These are phyloP conservation scores for Zenarchopterus dispar DNA, from an alignment of 2,797 vertebrate genomes.

Conservation along the genomic window DNA sequence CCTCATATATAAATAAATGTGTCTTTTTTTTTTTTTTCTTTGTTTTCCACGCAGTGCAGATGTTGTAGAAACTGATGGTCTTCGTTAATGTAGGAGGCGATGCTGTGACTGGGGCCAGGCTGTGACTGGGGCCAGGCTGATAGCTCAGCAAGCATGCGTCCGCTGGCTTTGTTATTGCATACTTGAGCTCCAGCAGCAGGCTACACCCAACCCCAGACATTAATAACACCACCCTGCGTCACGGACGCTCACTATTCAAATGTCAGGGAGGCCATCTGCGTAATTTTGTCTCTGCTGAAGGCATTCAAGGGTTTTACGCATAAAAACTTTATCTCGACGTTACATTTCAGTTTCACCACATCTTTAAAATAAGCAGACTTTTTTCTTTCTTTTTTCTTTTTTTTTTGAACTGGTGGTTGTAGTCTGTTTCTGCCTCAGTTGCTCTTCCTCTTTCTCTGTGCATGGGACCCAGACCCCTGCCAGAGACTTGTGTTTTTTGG, in stretches of 20 bases:
- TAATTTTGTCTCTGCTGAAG: background rate
- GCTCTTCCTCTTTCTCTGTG: conserved; percentile 45
- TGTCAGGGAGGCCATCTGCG: conserved; percentile 6
- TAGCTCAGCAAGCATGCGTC: conserved; percentile 53
- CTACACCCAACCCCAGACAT: conserved; percentile 69
- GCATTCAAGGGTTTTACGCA: conserved; percentile 2
- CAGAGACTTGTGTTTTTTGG: conserved; percentile 78
- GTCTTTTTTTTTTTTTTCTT: conserved; percentile 15
- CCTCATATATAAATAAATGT: conserved; percentile 38
- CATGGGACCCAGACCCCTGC: conserved; percentile 56
- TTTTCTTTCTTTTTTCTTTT: background rate
- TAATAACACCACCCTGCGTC: conserved; percentile 58
- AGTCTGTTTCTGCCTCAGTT: conserved; percentile 63
- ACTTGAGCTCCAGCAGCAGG: conserved; percentile 67
- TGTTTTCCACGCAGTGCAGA: conserved; percentile 24
- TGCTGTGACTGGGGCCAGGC: conserved; percentile 48
- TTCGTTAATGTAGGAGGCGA: conserved; percentile 42
- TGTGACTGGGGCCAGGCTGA: conserved; percentile 53
- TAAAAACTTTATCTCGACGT: conserved; percentile 12
- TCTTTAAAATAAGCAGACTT: conserved; percentile 13
- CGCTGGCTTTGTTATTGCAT: conserved; percentile 72
- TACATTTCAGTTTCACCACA: conserved; percentile 3
- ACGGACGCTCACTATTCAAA: conserved; percentile 56
- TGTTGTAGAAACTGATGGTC: conserved; percentile 21
- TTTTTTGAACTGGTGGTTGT: conserved; percentile 43